Evolutionary conservation across 2,888 invertebrate species (phyloP).

Genomic region (Antheraea assamensis): DNA sequence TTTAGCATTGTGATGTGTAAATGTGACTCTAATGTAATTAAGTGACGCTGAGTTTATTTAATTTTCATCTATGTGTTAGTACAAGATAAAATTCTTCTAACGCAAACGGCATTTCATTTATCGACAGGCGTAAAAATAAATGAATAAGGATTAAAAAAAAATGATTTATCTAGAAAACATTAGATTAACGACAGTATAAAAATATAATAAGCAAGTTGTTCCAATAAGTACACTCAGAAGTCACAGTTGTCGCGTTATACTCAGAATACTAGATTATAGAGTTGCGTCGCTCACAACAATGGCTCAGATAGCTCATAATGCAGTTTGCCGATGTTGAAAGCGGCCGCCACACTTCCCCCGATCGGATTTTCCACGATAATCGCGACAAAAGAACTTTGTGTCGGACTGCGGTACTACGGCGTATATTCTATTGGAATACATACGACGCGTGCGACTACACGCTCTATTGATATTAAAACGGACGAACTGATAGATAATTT

Average conservation of each 20-base stretch:
- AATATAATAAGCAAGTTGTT: not conserved
- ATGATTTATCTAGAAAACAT: not conserved
- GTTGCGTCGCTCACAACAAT: constrained; percentile 59
- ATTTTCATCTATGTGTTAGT: too few relatives aligned
- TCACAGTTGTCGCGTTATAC: constrained; percentile 39
- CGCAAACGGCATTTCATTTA: too few relatives aligned
- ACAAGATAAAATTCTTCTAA: too few relatives aligned
- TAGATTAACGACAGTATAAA: not conserved
- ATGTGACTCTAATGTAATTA: too few relatives aligned
- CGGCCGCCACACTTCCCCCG: constrained; percentile 75
- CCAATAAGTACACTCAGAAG: constrained; percentile 29
- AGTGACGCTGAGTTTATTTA: too few relatives aligned
- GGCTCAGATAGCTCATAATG: constrained; percentile 78
- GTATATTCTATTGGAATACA: constrained; percentile 62
- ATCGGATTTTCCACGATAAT: constrained; percentile 81
- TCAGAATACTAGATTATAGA: constrained; percentile 62
- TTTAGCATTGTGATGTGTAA: too few relatives aligned
- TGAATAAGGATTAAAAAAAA: not conserved
- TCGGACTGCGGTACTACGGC: constrained; percentile 44
- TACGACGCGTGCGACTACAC: constrained; percentile 49
- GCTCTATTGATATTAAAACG: constrained; percentile 57
- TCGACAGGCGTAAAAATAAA: too few relatives aligned
- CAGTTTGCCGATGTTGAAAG: constrained; percentile 78
- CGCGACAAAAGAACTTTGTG: constrained; percentile 80
- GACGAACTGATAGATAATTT: constrained; percentile 21